phyloP scores from a whole-genome alignment of 2,113 vertebrate species.

The Heterotis niloticus region DNA sequence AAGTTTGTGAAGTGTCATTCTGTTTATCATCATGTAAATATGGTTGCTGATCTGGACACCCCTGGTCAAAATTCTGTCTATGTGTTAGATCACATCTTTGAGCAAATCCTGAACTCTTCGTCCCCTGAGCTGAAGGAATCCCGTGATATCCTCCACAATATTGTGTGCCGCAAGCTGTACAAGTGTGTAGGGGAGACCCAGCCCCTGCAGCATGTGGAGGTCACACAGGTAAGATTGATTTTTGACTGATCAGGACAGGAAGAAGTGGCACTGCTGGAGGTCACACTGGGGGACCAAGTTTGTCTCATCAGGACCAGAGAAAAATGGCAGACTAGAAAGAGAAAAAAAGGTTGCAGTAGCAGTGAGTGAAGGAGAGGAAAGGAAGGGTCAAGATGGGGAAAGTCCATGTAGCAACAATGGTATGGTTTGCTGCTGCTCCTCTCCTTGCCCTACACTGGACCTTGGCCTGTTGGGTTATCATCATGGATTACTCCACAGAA shows the following conservation, averaged over 20 bases:
- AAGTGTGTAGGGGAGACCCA: slow-evolving; percentile 77
- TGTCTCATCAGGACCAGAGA: too few species aligned
- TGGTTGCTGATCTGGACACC: too few species aligned
- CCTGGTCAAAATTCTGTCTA: too few species aligned
- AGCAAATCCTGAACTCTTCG: slow-evolving; percentile 82
- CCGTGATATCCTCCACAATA: slow-evolving; percentile 71
- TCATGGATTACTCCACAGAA: not conserved
- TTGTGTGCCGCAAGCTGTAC: slow-evolving; percentile 76
- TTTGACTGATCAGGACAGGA: not conserved
- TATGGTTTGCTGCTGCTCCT: too few species aligned
- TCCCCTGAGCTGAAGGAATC: slow-evolving; percentile 65
- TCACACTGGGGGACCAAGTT: too few species aligned
- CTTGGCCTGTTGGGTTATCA: too few species aligned
- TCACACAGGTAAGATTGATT: slow-evolving; percentile 43
- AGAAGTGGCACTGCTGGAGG: not conserved
- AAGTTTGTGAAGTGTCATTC: too few species aligned
- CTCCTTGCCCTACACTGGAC: too few species aligned
- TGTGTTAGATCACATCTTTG: slow-evolving; percentile 76
- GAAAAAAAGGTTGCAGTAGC: not conserved
- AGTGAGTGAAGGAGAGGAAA: not conserved
- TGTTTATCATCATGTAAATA: too few species aligned
- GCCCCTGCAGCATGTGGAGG: slow-evolving; percentile 25
- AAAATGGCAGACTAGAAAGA: too few species aligned
- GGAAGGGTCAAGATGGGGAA: too few species aligned
- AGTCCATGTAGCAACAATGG: too few species aligned